Conservation (phyloP, 2,888 invertebrate genomes). For the Phaedon cochleariae region DNA sequence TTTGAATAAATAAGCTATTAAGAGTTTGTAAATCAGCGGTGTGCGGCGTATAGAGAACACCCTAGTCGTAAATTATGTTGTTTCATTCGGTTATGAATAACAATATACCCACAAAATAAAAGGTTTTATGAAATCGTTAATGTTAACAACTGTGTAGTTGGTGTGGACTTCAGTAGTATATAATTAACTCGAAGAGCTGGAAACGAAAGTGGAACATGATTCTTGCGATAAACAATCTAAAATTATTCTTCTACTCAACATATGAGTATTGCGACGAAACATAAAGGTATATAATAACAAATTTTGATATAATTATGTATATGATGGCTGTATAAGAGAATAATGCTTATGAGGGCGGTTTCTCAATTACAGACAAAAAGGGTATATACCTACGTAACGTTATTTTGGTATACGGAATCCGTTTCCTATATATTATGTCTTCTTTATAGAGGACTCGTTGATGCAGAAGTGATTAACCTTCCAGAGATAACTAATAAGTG, state of each 20-base stretch:
- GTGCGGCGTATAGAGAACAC: constrained; percentile 48
- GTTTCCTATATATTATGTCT: too few species aligned
- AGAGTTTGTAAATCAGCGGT: constrained; percentile 61
- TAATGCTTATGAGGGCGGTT: too few species aligned
- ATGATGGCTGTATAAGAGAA: too few species aligned
- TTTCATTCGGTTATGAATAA: constrained; percentile 41
- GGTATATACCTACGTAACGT: too few species aligned
- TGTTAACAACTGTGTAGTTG: constrained; percentile 20
- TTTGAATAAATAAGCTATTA: constrained; percentile 64
- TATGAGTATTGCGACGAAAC: too few species aligned
- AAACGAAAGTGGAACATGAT: constrained; percentile 17
- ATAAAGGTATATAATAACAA: too few species aligned
- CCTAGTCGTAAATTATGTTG: constrained; percentile 62
- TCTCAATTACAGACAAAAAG: too few species aligned
- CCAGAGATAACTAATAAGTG: too few species aligned
- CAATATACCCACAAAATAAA: constrained; percentile 36
- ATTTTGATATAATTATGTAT: too few species aligned
- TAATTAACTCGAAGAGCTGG: constrained; percentile 15
- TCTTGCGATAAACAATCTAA: constrained; percentile 2
- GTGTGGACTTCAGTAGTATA: not conserved
- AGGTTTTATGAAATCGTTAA: constrained; percentile 42
- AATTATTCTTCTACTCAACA: not conserved
- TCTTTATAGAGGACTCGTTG: too few species aligned
- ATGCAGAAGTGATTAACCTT: too few species aligned
- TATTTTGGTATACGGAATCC: too few species aligned